Evolutionary conservation across 1,140 invertebrate genomes (phyloP), one percentile per base, ranked within the genome.

Genomic region (Drosophila dunni): DNA sequence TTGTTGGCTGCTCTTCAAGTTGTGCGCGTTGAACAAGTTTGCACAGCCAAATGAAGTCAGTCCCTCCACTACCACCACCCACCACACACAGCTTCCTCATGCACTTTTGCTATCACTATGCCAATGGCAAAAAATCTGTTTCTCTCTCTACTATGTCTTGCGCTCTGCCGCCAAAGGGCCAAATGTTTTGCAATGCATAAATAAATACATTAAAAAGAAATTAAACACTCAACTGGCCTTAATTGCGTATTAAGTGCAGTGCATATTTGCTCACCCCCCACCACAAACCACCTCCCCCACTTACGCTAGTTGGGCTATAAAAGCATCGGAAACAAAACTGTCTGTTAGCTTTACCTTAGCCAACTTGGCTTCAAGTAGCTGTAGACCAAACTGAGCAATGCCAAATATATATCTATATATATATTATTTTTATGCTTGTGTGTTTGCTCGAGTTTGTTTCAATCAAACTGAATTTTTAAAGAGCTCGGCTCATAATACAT

Each of bases 151-250:
- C 24, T 53, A 3, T 33, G 50, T 9, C 29, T 9, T 15, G n/a
- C 33, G n/a, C 42, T 11, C 42, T 62, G 50, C 65, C n/a, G 48
- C 24, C 44, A 64, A 70, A 48, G 13, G 57, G 51, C 83, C 69
- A 88, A 88, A 88, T 88, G 79, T 79, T 88, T 71, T 64, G 68
- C 78, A 86, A 77, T 88, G 82, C 79, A 88, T 86, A 69, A 86
- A 86, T 88, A 88, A 86, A 88, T 77, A 88, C 72, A 88, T 86
- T 86, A 82, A 88, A 86, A 85, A 69, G 75, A 79, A 85, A 88
- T 85, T 85, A 83, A 88, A 74, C 83, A 88, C 83, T 86, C 74
- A 68, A 53, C 65, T 56, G 48, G 46, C 57, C 71, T 81, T 88
- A 86, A 83, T 82, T 86, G 72, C 76, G 54, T 72, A 72, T 86